phyloP scores from a whole-genome alignment of 2,888 invertebrate species.

The Leptinotarsa tumamoca region DNA sequence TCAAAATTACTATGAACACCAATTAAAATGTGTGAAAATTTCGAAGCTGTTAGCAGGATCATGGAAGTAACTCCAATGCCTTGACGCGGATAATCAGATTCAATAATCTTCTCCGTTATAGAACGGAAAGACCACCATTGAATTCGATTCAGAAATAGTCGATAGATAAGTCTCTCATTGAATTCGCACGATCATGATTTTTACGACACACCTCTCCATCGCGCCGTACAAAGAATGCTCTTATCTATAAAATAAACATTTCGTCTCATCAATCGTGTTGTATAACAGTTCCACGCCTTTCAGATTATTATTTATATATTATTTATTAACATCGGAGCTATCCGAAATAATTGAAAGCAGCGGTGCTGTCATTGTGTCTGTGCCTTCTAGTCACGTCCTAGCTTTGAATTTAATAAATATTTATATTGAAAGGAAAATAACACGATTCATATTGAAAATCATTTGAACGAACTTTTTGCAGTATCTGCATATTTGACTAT shows the following conservation, averaged over 20 bases:
- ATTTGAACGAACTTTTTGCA: neutral
- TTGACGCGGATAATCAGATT: neutral
- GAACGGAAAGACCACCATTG: neutral
- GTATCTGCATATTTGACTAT: too few species aligned
- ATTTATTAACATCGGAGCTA: neutral
- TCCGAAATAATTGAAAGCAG: slow-evolving; percentile 8
- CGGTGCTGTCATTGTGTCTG: neutral
- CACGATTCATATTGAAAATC: neutral
- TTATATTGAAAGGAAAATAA: neutral
- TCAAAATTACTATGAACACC: too few species aligned
- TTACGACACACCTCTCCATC: slow-evolving; percentile 11
- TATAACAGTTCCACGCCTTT: slow-evolving; percentile 13
- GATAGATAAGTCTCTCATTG: neutral
- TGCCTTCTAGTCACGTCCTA: neutral
- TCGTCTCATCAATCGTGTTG: slow-evolving; percentile 15
- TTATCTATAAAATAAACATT: slow-evolving; percentile 20
- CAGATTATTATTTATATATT: slow-evolving; percentile 15
- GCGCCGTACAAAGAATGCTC: slow-evolving; percentile 1
- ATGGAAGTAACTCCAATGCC: neutral
- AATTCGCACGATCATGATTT: slow-evolving; percentile 18
- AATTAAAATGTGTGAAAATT: too few species aligned
- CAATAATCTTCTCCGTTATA: slow-evolving; percentile 4
- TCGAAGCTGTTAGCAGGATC: neutral
- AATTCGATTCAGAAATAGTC: slow-evolving; percentile 4
- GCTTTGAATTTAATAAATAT: neutral